Evolutionary conservation across 2,888 invertebrate genomes (phyloP).

Genomic region (Loripinus fragilis): DNA sequence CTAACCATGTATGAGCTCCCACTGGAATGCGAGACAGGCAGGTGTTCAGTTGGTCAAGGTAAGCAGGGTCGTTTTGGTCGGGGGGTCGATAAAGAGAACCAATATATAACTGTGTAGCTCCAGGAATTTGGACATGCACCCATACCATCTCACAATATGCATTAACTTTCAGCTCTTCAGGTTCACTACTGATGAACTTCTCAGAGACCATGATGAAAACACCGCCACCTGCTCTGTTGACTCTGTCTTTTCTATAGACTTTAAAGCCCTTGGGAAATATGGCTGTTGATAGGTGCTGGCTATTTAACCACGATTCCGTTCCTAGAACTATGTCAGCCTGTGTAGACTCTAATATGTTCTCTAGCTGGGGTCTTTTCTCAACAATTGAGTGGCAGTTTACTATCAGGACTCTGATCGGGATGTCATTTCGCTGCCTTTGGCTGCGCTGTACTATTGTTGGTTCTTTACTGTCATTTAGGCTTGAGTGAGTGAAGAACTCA

Average conservation of each 20-base stretch:
- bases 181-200: neutral
- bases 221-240: neutral
- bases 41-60: neutral
- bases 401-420: neutral
- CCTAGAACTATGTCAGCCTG: conserved; percentile 18
- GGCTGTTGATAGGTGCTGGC: neutral
- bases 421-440: neutral
- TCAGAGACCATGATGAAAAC: conserved; percentile 2
- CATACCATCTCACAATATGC: neutral
- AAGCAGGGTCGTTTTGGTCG: neutral
- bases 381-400: neutral
- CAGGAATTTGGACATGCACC: neutral
- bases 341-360: neutral
- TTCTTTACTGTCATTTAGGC: neutral
- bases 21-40: neutral
- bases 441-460: neutral
- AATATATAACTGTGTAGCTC: neutral
- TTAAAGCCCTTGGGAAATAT: conserved; percentile 5
- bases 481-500: neutral
- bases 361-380: neutral
- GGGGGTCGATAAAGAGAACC: conserved; percentile 12
- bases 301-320: conserved; percentile 22
- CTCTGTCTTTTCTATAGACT: conserved; percentile 13
- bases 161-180: neutral
- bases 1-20: conserved; percentile 20